Base-by-base conservation (phyloP, 2,888 invertebrate species). In the Salpingus planirostris region DNA sequence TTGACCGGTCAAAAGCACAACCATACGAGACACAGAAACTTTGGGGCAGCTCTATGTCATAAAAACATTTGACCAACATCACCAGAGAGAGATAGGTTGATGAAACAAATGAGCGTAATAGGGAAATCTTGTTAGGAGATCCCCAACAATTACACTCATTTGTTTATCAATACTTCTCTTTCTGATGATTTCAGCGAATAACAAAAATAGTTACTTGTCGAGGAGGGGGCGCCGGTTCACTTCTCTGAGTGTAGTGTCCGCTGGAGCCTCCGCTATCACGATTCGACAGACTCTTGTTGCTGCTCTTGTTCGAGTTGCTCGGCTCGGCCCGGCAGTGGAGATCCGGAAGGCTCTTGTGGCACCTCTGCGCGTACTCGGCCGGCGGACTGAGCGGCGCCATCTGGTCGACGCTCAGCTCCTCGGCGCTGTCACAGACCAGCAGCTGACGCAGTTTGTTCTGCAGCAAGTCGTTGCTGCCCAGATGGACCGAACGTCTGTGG, bases 201-300 rank as follows among this genome's bases (percentile, higher is more conserved):
- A n/a, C n/a, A n/a, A n/a, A n/a, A n/a, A n/a, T n/a, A n/a, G n/a
- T n/a, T 50, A 64, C 64, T 49, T 63, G 64, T 59, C 62, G 54
- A 10, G 62, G 60, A 18, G 63, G 62, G 33, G 62, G 64, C 18
- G 63, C 74, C n/a, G 85, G 85, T 46, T 85, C 85, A 55, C 84
- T 84, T 42, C 81, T 74, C 60, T 85, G 85, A 33, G 84, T 85
- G 60, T 82, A 86, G 63, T 85, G 86, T 0, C 85, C 86, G 38
- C 84, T 84, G 1, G 83, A 84, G 18, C 85, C 85, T 14, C 86
- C 86, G 0, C 84, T 85, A 61, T 86, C 86, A 2, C 85, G 76
- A 30, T 86, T 86, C 8, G 64, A 64, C 21, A 66, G 49, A 59
- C 66, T 59, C 60, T 71, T 65, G 44, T 65, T 65, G 46, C 64